Conservation (phyloP, 2,888 invertebrate species). For the Pogonocherus hispidulus region DNA sequence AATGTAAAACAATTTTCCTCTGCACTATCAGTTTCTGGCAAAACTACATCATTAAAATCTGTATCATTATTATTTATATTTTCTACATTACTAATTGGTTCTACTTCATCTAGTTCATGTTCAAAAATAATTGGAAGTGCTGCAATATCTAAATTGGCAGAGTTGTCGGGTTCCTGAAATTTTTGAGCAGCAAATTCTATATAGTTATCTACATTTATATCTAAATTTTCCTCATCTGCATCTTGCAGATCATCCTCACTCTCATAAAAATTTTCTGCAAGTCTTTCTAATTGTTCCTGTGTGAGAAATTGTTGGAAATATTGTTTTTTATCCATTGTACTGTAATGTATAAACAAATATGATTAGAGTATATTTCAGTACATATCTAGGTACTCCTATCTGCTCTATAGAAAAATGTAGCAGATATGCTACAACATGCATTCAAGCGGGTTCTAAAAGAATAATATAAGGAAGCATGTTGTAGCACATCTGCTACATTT, state of each 20-base stretch:
- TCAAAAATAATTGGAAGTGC: neutral
- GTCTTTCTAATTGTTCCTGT: neutral
- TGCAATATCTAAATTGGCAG: neutral
- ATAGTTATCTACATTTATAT: neutral
- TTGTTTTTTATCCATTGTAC: neutral
- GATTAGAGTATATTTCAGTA: too few relatives aligned
- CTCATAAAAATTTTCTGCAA: conserved; percentile 17
- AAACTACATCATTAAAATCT: too few relatives aligned
- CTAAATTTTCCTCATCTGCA: conserved; percentile 9
- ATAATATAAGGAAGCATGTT: too few relatives aligned
- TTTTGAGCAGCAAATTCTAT: conserved; percentile 16
- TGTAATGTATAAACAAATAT: neutral
- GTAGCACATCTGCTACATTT: too few relatives aligned
- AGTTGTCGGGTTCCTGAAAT: neutral
- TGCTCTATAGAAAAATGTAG: too few relatives aligned
- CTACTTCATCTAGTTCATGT: neutral
- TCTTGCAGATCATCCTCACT: conserved; percentile 14
- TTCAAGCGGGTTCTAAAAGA: too few relatives aligned
- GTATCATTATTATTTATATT: neutral
- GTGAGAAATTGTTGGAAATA: neutral
- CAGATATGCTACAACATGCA: neutral
- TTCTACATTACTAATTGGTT: neutral
- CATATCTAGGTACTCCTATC: too few relatives aligned
- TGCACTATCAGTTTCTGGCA: conserved; percentile 3
- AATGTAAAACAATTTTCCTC: conserved; percentile 6